Base-by-base conservation (phyloP, 2,888 invertebrate species). In the Lycaena phlaeas region DNA sequence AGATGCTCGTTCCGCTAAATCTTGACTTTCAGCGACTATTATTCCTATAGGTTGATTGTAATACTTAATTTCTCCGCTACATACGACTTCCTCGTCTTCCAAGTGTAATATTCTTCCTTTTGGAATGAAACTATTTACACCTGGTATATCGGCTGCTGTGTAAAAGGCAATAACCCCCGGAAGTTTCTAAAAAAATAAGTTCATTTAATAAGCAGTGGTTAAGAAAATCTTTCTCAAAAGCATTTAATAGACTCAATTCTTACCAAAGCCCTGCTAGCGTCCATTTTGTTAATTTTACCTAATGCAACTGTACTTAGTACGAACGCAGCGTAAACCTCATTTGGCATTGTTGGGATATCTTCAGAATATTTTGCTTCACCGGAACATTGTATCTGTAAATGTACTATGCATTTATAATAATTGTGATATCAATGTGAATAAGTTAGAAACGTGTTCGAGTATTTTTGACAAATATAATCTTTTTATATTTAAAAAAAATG, bases 321-420 rank as follows among this genome's bases (percentile, higher is more conserved):
- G 49, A 92, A 89, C 0, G 88, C 88, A 6, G 86, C 90, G 59
- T 85, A 87, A 0, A 92, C 84, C 69, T 93, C 90, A 56, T 88
- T 84, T 0, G 81, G 78, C 0, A 74, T 57, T 0, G 73, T 57
- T 2, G 87, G 87, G 11, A 89, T 61, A 51, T 92, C 92, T 54
- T 89, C 88, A 2, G 88, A 70, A 60, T 89, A 93, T 49, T 85
- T 68, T 0, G 89, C 89, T 63, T 92, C 90, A 0, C 92, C 92
- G 29, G 89, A 78, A 52, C 87, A 86, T 71, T 90, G 90, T 5
- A 74, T 64, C 72, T 76, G 40, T 37, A 40, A 38, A 17, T 6
- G 14, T 15, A n/a, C n/a, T n/a, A n/a, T n/a, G n/a, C n/a, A n/a
- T n/a, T n/a, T n/a, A n/a, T n/a, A n/a, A n/a, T n/a, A n/a, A n/a